Evolutionary conservation across 2,888 invertebrate species (phyloP).

Genomic region (Eristalis arbustorum): DNA sequence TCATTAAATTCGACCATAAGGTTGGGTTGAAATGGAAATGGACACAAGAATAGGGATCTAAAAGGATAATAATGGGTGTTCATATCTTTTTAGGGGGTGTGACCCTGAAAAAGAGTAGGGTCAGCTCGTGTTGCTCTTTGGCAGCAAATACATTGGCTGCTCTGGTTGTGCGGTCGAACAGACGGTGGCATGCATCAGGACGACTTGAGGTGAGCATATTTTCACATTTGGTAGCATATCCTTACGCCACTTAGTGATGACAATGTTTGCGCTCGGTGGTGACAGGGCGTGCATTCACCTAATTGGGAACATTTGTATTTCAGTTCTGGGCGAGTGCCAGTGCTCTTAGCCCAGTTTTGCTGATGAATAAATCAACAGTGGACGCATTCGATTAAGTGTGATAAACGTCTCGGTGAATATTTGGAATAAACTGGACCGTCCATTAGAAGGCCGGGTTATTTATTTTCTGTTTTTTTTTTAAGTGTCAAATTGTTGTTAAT

Average conservation of each 20-base stretch:
- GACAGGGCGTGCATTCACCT: background rate
- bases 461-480: no score
- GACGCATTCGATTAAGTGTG: background rate
- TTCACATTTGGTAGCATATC: background rate
- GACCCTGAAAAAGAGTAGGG: slow-evolving; percentile 57
- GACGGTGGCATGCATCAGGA: background rate
- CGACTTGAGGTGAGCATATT: background rate
- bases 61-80: slow-evolving; percentile 68
- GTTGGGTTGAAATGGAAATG: slow-evolving; percentile 62
- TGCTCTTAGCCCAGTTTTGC: background rate
- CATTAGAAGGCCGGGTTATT: no score
- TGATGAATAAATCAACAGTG: background rate
- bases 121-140: slow-evolving; percentile 29
- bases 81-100: slow-evolving; percentile 51
- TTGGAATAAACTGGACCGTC: background rate
- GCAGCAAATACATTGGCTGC: background rate
- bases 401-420: background rate
- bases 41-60: slow-evolving; percentile 59
- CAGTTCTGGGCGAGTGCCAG: no score
- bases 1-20: slow-evolving; percentile 70
- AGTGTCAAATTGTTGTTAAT: no score
- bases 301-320: no score
- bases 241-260: background rate
- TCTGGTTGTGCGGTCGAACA: background rate
- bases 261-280: background rate